Conservation (phyloP, 2,888 invertebrate species). For the Amblyjoppa fuscipennis region DNA sequence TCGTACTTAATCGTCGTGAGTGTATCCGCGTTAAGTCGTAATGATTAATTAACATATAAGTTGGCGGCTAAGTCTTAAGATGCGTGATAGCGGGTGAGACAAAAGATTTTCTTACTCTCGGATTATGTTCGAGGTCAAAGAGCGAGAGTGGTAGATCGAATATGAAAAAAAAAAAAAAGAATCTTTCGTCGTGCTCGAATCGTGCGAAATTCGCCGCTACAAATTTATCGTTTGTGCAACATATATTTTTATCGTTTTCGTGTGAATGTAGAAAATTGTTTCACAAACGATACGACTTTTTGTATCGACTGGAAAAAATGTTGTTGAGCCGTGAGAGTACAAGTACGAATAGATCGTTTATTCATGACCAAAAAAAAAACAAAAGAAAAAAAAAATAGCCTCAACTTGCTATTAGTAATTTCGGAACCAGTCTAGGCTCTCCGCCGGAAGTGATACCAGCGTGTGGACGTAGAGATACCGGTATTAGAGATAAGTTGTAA, state of each 20-base stretch:
- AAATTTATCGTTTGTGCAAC: not conserved
- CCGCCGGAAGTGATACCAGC: conserved; percentile 58
- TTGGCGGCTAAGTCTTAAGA: conserved; percentile 62
- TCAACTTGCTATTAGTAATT: conserved; percentile 38
- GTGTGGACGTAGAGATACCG: conserved; percentile 59
- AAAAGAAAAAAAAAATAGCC: not conserved
- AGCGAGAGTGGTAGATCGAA: conserved; percentile 50
- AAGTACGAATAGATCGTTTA: not conserved
- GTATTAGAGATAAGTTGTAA: conserved; percentile 55
- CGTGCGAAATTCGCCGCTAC: not conserved
- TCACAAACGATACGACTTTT: not conserved
- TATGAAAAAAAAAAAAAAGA: not conserved
- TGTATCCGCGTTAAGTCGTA: conserved; percentile 44
- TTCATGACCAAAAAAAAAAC: conserved; percentile 10
- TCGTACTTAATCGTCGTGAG: conserved; percentile 69
- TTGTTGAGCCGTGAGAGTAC: not conserved
- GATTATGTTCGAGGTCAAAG: conserved; percentile 24
- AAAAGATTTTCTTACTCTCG: conserved; percentile 9
- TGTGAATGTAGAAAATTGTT: not conserved
- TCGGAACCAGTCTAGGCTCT: conserved; percentile 44
- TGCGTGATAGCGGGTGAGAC: conserved; percentile 16
- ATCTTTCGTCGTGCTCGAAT: conserved; percentile 7
- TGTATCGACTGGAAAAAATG: not conserved
- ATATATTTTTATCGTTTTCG: not conserved
- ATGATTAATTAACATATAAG: conserved; percentile 56